Percentiles rank a stretch among this genome's conserved stretches.
Conservation (phyloP, 1,140 invertebrate genomes). For the Oncopodura yosiiana region DNA sequence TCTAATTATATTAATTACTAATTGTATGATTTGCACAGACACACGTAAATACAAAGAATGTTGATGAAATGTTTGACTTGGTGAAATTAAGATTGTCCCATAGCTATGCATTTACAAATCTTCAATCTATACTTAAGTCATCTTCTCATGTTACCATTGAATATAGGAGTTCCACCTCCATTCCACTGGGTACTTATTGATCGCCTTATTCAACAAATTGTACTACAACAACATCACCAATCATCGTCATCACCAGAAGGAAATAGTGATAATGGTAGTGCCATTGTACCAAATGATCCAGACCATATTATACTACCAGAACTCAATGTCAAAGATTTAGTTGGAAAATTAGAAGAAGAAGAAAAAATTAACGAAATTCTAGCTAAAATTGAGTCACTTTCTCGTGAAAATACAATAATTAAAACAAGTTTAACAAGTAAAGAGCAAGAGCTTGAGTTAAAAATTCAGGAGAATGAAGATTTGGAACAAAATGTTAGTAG, state of each 20-base stretch:
- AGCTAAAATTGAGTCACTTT: slow-evolving; percentile 74
- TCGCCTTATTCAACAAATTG: slow-evolving; percentile 88
- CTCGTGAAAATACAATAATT: slow-evolving; percentile 79
- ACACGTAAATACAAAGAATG: slow-evolving; percentile 91
- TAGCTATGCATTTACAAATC: slow-evolving; percentile 83
- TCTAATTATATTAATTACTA: slow-evolving; percentile 2
- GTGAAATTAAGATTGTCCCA: slow-evolving; percentile 81
- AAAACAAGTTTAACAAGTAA: slow-evolving; percentile 76
- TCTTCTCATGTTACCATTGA: slow-evolving; percentile 66
- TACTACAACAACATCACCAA: slow-evolving; percentile 38
- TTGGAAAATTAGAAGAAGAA: slow-evolving; percentile 67
- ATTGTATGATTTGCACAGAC: slow-evolving; percentile 49
- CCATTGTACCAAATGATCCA: slow-evolving; percentile 10
- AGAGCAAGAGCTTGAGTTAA: slow-evolving; percentile 82
- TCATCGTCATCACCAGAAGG: slow-evolving; percentile 9
- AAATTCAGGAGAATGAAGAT: slow-evolving; percentile 69
- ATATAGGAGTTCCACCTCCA: slow-evolving; percentile 54
- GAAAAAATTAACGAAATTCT: slow-evolving; percentile 79
- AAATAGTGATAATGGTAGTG: too few relatives aligned
- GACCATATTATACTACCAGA: not conserved
- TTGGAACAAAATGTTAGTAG: slow-evolving; percentile 44
- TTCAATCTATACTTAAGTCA: slow-evolving; percentile 86
- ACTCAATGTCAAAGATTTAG: slow-evolving; percentile 7
- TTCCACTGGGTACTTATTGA: slow-evolving; percentile 92
- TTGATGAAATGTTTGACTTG: slow-evolving; percentile 85